Percentiles rank a stretch among this genome's conserved stretches.
Conservation (phyloP, 1,140 invertebrate genomes). For the Zaprionus lachaisei region DNA sequence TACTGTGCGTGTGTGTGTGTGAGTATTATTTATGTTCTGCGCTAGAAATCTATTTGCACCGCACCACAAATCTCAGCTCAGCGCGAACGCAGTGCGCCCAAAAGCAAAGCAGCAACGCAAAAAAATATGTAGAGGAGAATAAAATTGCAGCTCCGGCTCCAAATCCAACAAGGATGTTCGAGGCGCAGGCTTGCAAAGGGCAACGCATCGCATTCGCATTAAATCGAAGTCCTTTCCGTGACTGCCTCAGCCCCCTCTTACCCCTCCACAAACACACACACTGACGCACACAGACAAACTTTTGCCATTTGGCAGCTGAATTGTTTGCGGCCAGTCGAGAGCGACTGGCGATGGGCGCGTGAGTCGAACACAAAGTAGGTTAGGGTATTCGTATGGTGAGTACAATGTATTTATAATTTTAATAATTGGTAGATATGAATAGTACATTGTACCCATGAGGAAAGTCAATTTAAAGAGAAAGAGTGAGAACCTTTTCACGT, state of each 20-base stretch:
- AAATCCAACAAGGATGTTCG: constrained; percentile 46
- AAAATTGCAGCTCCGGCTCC: constrained; percentile 31
- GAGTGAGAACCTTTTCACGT: no score
- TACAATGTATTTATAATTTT: neutral
- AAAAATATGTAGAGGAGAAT: constrained; percentile 28
- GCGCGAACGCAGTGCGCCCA: constrained; percentile 60
- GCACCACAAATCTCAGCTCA: constrained; percentile 83
- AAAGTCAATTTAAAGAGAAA: no score
- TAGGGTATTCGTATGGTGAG: neutral
- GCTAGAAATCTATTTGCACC: constrained; percentile 83
- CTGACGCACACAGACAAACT: constrained; percentile 38
- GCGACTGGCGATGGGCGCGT: constrained; percentile 48
- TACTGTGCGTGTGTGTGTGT: constrained; percentile 57
- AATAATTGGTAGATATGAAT: neutral
- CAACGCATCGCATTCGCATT: constrained; percentile 77
- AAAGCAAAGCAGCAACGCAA: constrained; percentile 17
- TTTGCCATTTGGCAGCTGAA: constrained; percentile 73
- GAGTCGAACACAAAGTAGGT: constrained; percentile 15
- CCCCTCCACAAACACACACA: constrained; percentile 2
- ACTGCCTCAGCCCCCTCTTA: constrained; percentile 13
- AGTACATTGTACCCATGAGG: no score
- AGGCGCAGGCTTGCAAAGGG: constrained; percentile 33
- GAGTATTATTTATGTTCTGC: constrained; percentile 81
- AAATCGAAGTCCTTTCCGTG: constrained; percentile 74
- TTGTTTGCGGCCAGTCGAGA: constrained; percentile 46